Conservation (phyloP, 2,113 vertebrate species). For the Lampris megalopsis region DNA sequence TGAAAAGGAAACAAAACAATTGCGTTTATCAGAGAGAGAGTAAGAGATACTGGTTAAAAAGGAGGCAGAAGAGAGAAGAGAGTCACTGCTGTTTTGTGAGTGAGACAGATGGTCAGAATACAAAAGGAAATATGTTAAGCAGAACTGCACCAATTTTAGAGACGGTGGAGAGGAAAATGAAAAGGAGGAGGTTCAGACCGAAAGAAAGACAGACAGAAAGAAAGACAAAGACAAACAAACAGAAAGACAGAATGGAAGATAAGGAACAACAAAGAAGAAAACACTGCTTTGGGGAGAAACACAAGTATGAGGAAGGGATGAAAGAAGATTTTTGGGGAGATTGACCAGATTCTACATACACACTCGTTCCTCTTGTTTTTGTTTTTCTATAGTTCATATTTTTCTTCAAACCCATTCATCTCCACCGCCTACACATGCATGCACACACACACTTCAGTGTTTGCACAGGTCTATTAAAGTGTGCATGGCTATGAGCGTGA, state of each 20-base stretch:
- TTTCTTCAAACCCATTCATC: no score
- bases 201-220: constrained; percentile 10
- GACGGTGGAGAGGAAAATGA: constrained; percentile 10
- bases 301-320: no score
- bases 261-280: constrained; percentile 4
- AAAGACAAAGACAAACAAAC: constrained; percentile 1
- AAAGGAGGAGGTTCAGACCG: constrained; percentile 16
- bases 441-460: not conserved
- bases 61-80: constrained; percentile 36
- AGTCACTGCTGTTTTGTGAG: constrained; percentile 42
- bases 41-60: constrained; percentile 40
- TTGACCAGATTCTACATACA: no score
- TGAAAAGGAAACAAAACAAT: constrained; percentile 39
- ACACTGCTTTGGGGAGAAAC: constrained; percentile 1
- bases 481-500: not conserved
- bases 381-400: no score
- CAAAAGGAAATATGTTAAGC: constrained; percentile 64
- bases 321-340: no score
- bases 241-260: not conserved
- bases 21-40: constrained; percentile 52
- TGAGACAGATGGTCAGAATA: constrained; percentile 73
- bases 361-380: no score
- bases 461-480: not conserved
- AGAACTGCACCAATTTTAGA: constrained; percentile 51
- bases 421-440: not conserved